A percentile compares a stretch with the other conserved stretches of the same genome.
Evolutionary conservation across 2,888 invertebrate genomes (phyloP).

Genomic region (Caenorhabditis sp.): DNA sequence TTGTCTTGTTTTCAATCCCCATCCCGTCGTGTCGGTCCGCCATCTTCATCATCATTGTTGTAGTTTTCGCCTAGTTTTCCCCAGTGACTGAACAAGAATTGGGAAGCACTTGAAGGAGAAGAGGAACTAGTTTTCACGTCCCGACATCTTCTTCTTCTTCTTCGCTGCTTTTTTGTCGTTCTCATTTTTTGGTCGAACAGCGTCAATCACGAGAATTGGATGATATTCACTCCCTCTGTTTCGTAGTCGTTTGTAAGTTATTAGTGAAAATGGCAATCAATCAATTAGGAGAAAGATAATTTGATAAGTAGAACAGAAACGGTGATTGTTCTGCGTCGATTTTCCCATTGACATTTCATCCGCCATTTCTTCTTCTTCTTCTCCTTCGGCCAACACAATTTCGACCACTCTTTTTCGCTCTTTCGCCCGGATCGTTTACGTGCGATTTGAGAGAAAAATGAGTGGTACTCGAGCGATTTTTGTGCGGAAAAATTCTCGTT

Average conservation of each 20-base stretch:
- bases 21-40: neutral
- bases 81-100: too few relatives aligned
- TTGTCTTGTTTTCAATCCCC: slow-evolving; percentile 1
- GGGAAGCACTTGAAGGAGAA: too few relatives aligned
- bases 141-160: neutral
- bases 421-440: neutral
- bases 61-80: too few relatives aligned
- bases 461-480: too few relatives aligned
- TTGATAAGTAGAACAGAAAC: slow-evolving; percentile 24
- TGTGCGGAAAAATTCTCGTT: too few relatives aligned
- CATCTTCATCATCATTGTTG: neutral
- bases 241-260: neutral
- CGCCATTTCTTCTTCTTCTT: slow-evolving; percentile 1
- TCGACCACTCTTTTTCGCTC: neutral
- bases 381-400: too few relatives aligned
- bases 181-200: too few relatives aligned
- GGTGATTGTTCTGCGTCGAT: slow-evolving; percentile 4
- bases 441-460: too few relatives aligned
- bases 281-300: slow-evolving; percentile 7
- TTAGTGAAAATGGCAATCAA: neutral
- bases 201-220: too few relatives aligned
- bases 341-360: neutral
- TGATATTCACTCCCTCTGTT: neutral
- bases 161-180: slow-evolving; percentile 7
- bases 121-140: slow-evolving; percentile 28